Evolutionary conservation across 2,888 invertebrate genomes (phyloP).

Genomic region (Cremastinae sp.): DNA sequence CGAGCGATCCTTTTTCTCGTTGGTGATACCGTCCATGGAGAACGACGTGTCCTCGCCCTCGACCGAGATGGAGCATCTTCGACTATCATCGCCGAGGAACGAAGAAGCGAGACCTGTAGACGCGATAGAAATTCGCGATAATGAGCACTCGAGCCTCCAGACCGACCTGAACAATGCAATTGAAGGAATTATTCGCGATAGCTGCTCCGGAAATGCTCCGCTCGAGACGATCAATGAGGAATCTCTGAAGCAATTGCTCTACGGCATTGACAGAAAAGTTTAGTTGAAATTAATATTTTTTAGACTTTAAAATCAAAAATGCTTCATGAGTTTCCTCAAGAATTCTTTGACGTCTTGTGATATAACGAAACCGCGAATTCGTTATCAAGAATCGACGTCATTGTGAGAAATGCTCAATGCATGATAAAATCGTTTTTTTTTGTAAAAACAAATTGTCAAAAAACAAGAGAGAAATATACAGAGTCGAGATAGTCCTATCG

Average conservation of each 20-base stretch:
- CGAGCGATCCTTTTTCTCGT: slow-evolving; percentile 75
- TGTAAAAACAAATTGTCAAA: too few species aligned
- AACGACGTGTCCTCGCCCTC: slow-evolving; percentile 85
- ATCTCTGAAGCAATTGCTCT: slow-evolving; percentile 80
- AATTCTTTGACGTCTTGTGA: too few species aligned
- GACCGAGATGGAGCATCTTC: slow-evolving; percentile 84
- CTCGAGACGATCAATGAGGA: slow-evolving; percentile 81
- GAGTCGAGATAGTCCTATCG: too few species aligned
- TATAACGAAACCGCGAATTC: too few species aligned
- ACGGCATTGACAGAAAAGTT: slow-evolving; percentile 73
- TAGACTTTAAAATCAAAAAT: too few species aligned
- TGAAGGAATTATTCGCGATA: slow-evolving; percentile 62
- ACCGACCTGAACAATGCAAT: slow-evolving; percentile 61
- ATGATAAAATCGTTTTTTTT: too few species aligned
- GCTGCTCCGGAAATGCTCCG: slow-evolving; percentile 65
- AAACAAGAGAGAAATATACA: too few species aligned
- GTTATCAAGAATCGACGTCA: too few species aligned
- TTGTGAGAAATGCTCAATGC: too few species aligned
- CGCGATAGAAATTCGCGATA: slow-evolving; percentile 32
- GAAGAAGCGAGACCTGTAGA: slow-evolving; percentile 58
- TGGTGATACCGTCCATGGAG: slow-evolving; percentile 80
- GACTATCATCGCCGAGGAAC: slow-evolving; percentile 80
- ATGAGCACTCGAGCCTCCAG: slow-evolving; percentile 50
- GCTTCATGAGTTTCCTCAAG: too few species aligned
- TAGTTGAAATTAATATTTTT: slow-evolving; percentile 5